Percentiles rank a stretch among this genome's conserved stretches.
phyloP scores from a whole-genome alignment of 1,140 invertebrate species.

The Calycopis cecrops region DNA sequence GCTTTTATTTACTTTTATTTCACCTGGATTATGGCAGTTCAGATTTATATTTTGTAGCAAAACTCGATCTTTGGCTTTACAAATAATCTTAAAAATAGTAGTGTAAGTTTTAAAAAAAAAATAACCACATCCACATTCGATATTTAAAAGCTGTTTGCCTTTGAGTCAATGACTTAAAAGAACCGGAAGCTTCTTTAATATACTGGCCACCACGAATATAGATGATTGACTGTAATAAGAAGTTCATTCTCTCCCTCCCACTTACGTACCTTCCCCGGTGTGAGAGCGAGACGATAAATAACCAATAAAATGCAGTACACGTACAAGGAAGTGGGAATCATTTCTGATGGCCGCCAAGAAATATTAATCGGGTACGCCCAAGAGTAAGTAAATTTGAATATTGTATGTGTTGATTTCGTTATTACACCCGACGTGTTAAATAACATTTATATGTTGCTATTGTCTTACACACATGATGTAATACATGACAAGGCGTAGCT shows the following conservation, averaged over 20 bases:
- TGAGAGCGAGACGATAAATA: slow-evolving; percentile 30
- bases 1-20: too few species aligned
- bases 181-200: slow-evolving; percentile 64
- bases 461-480: too few species aligned
- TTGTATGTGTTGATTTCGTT: slow-evolving; percentile 27
- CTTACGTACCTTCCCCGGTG: slow-evolving; percentile 12
- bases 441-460: too few species aligned
- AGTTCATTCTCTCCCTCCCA: slow-evolving; percentile 34
- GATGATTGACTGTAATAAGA: slow-evolving; percentile 67
- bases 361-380: slow-evolving; percentile 53
- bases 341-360: slow-evolving; percentile 55
- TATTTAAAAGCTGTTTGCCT: slow-evolving; percentile 11
- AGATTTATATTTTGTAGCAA: too few species aligned
- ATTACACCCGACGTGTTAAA: slow-evolving; percentile 15
- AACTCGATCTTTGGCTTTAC: too few species aligned
- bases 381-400: slow-evolving; percentile 42
- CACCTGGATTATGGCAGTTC: too few species aligned
- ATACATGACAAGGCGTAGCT: too few species aligned
- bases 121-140: not conserved
- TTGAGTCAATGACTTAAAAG: slow-evolving; percentile 60
- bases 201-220: slow-evolving; percentile 66
- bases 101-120: not conserved
- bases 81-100: too few species aligned
- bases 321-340: slow-evolving; percentile 63
- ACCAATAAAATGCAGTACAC: slow-evolving; percentile 56